Evolutionary conservation across 2,113 vertebrate species (phyloP), one percentile per base, ranked within the genome.

Genomic region (Crotalus tigris): DNA sequence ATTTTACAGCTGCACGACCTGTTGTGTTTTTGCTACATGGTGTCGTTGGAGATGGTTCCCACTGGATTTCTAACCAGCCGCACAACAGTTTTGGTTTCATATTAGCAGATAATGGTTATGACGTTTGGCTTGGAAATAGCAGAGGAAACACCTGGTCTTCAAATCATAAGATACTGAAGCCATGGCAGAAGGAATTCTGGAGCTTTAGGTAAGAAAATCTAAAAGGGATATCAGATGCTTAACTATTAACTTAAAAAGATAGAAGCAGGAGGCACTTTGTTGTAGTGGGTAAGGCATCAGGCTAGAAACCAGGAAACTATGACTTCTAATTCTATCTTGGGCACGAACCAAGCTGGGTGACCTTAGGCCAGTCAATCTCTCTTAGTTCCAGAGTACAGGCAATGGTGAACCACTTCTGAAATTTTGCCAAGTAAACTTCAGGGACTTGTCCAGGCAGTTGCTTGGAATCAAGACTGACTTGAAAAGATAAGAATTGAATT

Each of bases 111-210:
- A 97, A 97, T 0, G 98, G 98, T 6, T 99, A 98, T 44, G 99
- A 99, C 0, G 98, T 99, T 58, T 99, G 99, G 99, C 85, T 99
- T 13, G 98, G 98, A 3, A 99, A 99, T 97, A 99, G 98, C 95
- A 95, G 99, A 13, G 99, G 98, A 19, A 99, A 98, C 96, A 98
- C 97, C 13, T 99, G 98, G 98, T 99, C 98, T 94, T 96, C 95
- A 93, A 98, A 97, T 55, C 98, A 99, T 94, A 95, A 87, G 91
- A 97, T 57, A 0, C 97, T 99, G 44, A 94, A 59, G 0, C 93
- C 97, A 0, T 95, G 97, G 7, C 93, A 98, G 90, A 97, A 98
- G 0, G 97, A 98, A 57, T 99, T 98, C 97, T 99, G 99, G 99
- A 96, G 94, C 29, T 99, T 99, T 95, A 99, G 99, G 99, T 99